Evolutionary conservation across 2,113 vertebrate species (phyloP).

Genomic region (Campylomormyrus numenius): DNA sequence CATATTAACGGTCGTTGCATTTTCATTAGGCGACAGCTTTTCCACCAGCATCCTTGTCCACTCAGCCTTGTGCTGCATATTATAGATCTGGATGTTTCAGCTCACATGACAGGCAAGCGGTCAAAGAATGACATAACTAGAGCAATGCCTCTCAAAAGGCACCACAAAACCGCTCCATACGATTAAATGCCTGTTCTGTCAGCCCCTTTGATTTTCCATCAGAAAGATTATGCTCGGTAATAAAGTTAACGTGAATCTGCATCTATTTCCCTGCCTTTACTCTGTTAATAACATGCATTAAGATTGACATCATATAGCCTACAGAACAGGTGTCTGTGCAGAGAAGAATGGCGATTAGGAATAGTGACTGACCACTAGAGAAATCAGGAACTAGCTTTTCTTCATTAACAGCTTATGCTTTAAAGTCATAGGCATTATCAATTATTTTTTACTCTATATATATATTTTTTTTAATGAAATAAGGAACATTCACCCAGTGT

Average conservation of each 20-base stretch:
- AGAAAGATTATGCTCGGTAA: neutral
- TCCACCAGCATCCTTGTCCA: neutral
- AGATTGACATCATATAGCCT: neutral
- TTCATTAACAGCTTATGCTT: neutral
- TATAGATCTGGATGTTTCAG: neutral
- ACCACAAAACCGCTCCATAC: neutral
- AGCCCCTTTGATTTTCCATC: neutral
- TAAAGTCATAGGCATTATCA: neutral
- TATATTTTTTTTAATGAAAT: neutral
- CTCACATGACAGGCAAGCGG: constrained; percentile 1
- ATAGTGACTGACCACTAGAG: neutral
- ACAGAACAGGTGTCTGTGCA: neutral
- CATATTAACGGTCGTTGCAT: neutral
- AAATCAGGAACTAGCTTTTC: neutral
- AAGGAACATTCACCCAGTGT: neutral
- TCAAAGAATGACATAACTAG: neutral
- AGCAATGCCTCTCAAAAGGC: neutral
- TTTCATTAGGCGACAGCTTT: neutral
- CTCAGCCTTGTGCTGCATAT: neutral
- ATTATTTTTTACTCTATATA: neutral
- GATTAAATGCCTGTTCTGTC: neutral
- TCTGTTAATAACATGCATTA: neutral
- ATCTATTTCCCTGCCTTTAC: neutral
- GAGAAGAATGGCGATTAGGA: neutral
- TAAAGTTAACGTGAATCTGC: neutral